These are phyloP conservation scores for Pituophis catenifer DNA, from an alignment of 2,113 vertebrate species.

Conservation along the genomic window DNA sequence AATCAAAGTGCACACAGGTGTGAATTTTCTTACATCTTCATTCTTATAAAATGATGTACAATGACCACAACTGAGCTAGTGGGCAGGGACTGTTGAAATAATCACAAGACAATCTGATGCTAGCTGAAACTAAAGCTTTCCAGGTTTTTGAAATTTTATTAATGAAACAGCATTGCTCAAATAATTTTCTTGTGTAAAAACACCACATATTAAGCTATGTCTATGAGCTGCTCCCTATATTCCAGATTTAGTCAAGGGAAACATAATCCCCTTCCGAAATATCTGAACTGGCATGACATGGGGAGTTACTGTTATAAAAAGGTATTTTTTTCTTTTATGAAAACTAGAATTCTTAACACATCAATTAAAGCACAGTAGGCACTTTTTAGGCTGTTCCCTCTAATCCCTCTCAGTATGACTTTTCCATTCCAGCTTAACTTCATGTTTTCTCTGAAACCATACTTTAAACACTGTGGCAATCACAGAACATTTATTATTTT, in stretches of 20 bases:
- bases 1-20: not conserved
- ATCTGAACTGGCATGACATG: not conserved
- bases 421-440: not conserved
- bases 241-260: not conserved
- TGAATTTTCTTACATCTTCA: not conserved
- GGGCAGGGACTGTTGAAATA: not conserved
- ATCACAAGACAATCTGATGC: not conserved
- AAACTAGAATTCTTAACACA: not conserved
- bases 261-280: not conserved
- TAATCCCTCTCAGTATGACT: not conserved
- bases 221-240: not conserved
- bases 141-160: not conserved
- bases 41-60: not conserved
- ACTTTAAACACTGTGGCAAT: not conserved
- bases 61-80: not conserved
- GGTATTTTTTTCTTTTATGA: not conserved
- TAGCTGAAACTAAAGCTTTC: not conserved
- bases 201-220: not conserved
- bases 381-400: not conserved
- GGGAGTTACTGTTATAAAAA: not conserved
- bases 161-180: not conserved
- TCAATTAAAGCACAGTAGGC: not conserved
- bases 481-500: not conserved
- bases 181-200: not conserved
- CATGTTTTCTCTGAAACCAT: not conserved